These are phyloP conservation scores for Papilio glaucus DNA, from an alignment of 1,140 invertebrate genomes.

Conservation along the genomic window DNA sequence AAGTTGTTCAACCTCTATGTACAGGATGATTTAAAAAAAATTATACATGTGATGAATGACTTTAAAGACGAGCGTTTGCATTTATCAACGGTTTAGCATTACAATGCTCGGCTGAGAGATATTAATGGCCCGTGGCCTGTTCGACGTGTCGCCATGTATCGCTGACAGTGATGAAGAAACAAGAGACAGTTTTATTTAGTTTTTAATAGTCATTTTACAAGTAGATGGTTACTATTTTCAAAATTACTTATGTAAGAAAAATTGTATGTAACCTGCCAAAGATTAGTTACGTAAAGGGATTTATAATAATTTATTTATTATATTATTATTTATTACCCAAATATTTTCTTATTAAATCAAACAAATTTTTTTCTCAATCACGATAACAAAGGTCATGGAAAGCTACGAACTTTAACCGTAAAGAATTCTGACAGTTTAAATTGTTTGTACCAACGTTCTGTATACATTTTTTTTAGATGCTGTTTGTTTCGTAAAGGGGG, in stretches of 20 bases:
- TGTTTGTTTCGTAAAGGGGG: too few relatives aligned
- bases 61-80: neutral
- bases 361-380: too few relatives aligned
- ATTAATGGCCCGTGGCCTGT: neutral
- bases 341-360: too few relatives aligned
- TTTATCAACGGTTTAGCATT: neutral
- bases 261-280: too few relatives aligned
- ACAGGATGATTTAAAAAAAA: neutral
- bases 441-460: too few relatives aligned
- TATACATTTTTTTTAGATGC: too few relatives aligned
- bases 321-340: too few relatives aligned
- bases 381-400: too few relatives aligned
- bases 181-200: conserved; percentile 3
- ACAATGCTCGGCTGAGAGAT: neutral
- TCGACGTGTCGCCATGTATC: neutral
- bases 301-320: too few relatives aligned
- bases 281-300: too few relatives aligned
- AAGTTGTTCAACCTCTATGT: neutral
- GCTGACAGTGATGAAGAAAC: conserved; percentile 5
- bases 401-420: too few relatives aligned
- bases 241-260: neutral
- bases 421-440: too few relatives aligned
- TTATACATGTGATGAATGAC: neutral
- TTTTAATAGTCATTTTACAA: neutral
- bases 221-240: neutral